Percentiles rank a stretch among this genome's conserved stretches.
Evolutionary conservation across 2,113 vertebrate genomes (phyloP).

Genomic region (Brevimyrus niger): DNA sequence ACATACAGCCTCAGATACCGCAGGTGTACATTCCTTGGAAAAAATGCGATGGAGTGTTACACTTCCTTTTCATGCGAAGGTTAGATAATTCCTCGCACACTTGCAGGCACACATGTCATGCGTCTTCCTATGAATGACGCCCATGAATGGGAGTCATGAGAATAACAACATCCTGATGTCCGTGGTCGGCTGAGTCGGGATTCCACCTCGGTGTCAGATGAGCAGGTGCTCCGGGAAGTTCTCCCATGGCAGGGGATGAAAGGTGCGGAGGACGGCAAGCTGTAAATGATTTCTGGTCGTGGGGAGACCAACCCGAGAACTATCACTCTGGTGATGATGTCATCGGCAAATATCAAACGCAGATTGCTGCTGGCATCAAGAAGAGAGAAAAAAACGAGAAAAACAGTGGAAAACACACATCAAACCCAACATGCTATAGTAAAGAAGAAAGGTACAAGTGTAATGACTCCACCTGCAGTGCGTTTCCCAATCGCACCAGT

Average conservation of each 20-base stretch:
- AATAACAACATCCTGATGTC: constrained; percentile 38
- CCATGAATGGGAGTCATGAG: constrained; percentile 30
- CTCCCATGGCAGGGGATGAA: constrained; percentile 27
- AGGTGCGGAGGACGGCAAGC: constrained; percentile 36
- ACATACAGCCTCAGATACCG: constrained; percentile 11
- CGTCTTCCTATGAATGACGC: constrained; percentile 34
- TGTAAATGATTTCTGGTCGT: constrained; percentile 36
- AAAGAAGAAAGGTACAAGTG: not conserved
- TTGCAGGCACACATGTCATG: constrained; percentile 34
- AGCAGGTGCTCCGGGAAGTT: constrained; percentile 33
- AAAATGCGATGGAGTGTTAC: constrained; percentile 36
- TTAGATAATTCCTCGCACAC: constrained; percentile 42
- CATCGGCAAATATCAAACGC: constrained; percentile 16
- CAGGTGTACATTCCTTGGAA: constrained; percentile 54
- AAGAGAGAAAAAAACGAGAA: not conserved
- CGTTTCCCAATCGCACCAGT: not conserved
- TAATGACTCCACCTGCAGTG: not conserved
- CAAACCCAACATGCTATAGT: not conserved
- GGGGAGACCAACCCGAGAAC: not conserved
- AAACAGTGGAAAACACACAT: not conserved
- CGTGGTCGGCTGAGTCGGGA: constrained; percentile 21
- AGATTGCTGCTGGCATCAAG: constrained; percentile 2
- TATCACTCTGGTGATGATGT: not conserved
- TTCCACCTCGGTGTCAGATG: constrained; percentile 25
- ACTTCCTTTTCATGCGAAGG: constrained; percentile 41